Percentiles rank a stretch among this genome's conserved stretches.
Conservation (phyloP, 2,113 vertebrate species). For the Nothoprocta perdicaria region DNA sequence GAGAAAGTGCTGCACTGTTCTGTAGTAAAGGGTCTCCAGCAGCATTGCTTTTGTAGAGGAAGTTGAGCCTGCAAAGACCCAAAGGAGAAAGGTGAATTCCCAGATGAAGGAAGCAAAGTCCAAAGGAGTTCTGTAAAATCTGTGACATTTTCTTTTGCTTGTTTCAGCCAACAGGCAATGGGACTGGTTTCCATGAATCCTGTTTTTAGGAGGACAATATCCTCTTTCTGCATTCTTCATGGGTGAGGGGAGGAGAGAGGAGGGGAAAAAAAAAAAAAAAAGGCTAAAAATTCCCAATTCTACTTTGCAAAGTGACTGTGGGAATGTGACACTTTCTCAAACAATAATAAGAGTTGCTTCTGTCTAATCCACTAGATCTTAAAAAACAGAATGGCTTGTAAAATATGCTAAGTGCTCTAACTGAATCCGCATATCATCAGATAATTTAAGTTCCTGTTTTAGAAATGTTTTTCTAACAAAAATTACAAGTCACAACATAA, state of each 20-base stretch:
- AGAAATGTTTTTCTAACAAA: neutral
- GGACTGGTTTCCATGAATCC: neutral
- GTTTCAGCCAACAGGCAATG: neutral
- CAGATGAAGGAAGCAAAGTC: fast-evolving
- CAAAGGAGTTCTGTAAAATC: neutral
- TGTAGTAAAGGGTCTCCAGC: neutral
- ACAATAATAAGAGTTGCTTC: neutral
- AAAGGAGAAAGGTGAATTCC: neutral
- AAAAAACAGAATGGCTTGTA: neutral
- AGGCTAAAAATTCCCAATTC: neutral
- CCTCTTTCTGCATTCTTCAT: neutral
- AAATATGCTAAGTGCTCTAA: neutral
- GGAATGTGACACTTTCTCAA: neutral
- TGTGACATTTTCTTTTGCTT: neutral
- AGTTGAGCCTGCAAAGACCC: fast-evolving
- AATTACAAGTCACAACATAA: neutral
- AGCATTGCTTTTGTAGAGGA: neutral
- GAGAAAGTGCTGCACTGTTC: neutral
- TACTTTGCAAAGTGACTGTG: neutral
- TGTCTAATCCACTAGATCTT: neutral
- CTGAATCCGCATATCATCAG: neutral
- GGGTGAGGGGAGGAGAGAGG: neutral
- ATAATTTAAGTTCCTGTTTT: neutral
- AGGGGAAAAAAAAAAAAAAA: neutral
- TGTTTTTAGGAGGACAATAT: neutral